phyloP scores from a whole-genome alignment of 1,140 invertebrate species.

The Tetramorium simillimum region DNA sequence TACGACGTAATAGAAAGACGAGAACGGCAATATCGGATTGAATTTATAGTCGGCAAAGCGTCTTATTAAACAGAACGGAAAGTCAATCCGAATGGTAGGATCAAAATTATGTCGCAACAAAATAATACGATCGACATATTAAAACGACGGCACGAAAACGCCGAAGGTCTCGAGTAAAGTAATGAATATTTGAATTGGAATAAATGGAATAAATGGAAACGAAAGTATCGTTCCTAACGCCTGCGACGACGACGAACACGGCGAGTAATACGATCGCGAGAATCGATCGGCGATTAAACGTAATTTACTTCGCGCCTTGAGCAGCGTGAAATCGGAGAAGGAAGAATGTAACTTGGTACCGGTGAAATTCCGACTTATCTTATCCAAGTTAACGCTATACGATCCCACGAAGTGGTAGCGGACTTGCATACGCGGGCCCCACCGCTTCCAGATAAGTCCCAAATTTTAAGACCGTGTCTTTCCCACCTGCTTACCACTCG shows the following conservation, averaged over 20 bases:
- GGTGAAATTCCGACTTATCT: slow-evolving; percentile 75
- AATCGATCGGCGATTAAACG: slow-evolving; percentile 39
- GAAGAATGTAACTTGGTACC: slow-evolving; percentile 64
- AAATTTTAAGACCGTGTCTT: slow-evolving; percentile 70
- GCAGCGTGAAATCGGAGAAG: slow-evolving; percentile 40
- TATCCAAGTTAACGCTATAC: slow-evolving; percentile 74
- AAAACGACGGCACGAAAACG: not conserved
- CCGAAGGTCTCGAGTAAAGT: not conserved
- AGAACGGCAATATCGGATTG: slow-evolving; percentile 21
- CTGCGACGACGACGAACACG: not conserved
- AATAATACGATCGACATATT: not conserved
- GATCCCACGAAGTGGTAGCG: slow-evolving; percentile 70
- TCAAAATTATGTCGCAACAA: slow-evolving; percentile 8
- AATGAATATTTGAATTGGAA: not conserved
- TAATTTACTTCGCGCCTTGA: slow-evolving; percentile 54
- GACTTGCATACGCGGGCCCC: slow-evolving; percentile 41
- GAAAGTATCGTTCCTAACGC: not conserved
- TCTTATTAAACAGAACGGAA: slow-evolving; percentile 1
- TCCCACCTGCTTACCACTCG: slow-evolving; percentile 15
- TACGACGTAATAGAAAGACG: not conserved
- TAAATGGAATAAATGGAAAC: slow-evolving; percentile 43
- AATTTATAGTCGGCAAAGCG: not conserved
- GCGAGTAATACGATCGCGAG: slow-evolving; percentile 8
- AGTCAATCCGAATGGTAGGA: not conserved
- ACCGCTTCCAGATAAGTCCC: slow-evolving; percentile 69